phyloP scores from a whole-genome alignment of 2,797 vertebrate species.

The Acrocephalus scirpaceus region DNA sequence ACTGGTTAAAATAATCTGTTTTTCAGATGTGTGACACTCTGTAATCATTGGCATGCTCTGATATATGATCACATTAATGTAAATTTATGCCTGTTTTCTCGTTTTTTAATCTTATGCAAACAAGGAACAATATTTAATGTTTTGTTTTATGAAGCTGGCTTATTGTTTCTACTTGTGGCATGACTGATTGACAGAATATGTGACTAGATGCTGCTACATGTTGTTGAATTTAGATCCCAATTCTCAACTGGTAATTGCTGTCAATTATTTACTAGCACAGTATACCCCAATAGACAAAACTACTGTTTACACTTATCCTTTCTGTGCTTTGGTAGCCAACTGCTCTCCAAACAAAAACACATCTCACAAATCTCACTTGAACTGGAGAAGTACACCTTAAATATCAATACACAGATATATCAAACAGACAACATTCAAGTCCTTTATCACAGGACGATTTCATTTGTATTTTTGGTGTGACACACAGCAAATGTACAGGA shows the following conservation, averaged over 20 bases:
- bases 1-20: neutral
- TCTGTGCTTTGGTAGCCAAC: conserved; percentile 16
- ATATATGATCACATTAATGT: neutral
- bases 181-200: neutral
- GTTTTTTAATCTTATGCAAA: neutral
- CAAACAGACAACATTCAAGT: neutral
- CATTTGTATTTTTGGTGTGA: neutral
- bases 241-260: conserved; percentile 4
- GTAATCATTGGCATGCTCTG: neutral
- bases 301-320: conserved; percentile 12
- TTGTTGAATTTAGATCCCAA: conserved; percentile 8
- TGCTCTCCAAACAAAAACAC: conserved; percentile 22
- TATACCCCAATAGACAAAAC: neutral
- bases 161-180: neutral
- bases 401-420: neutral
- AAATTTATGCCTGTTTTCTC: neutral
- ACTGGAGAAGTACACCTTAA: neutral
- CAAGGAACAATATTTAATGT: neutral
- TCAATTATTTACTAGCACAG: conserved; percentile 10
- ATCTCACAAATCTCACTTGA: neutral
- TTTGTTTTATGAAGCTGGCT: neutral
- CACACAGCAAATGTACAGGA: neutral
- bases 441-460: neutral
- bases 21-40: neutral
- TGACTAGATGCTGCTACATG: neutral